phyloP scores from a whole-genome alignment of 2,888 invertebrate genomes.

The Tricholauxania praeusta region DNA sequence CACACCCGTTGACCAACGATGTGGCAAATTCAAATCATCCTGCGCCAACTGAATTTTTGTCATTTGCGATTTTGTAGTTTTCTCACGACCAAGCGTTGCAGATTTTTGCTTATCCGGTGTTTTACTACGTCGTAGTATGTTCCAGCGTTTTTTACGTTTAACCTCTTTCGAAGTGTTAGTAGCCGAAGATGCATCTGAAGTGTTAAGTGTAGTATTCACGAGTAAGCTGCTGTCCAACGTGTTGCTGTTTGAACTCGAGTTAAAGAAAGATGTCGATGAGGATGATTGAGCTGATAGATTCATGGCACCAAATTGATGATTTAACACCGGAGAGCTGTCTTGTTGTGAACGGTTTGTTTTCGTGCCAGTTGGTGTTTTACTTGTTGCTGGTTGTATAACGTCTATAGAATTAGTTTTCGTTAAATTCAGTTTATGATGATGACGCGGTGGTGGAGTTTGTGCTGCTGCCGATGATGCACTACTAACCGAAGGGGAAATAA shows the following conservation, averaged over 20 bases:
- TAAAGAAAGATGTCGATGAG: conserved; percentile 41
- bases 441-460: conserved; percentile 57
- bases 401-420: conserved; percentile 57
- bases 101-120: conserved; percentile 73
- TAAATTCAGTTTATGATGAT: conserved; percentile 56
- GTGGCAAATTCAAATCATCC: conserved; percentile 70
- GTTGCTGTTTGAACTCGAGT: conserved; percentile 45
- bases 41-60: conserved; percentile 66
- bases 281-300: conserved; percentile 58
- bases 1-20: conserved; percentile 80
- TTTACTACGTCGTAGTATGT: conserved; percentile 75
- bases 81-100: conserved; percentile 78
- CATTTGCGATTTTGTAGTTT: conserved; percentile 64
- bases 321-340: conserved; percentile 51
- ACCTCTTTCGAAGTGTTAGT: conserved; percentile 69
- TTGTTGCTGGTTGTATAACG: conserved; percentile 43
- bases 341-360: conserved; percentile 40
- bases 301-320: conserved; percentile 62
- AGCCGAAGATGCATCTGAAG: conserved; percentile 49
- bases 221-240: conserved; percentile 53
- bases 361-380: conserved; percentile 21
- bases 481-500: conserved; percentile 52
- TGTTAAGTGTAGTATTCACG: conserved; percentile 36
- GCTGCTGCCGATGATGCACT: conserved; percentile 47
- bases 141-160: conserved; percentile 77